These are phyloP conservation scores for Escarpia spicata DNA, from an alignment of 2,888 invertebrate species.

Conservation along the genomic window DNA sequence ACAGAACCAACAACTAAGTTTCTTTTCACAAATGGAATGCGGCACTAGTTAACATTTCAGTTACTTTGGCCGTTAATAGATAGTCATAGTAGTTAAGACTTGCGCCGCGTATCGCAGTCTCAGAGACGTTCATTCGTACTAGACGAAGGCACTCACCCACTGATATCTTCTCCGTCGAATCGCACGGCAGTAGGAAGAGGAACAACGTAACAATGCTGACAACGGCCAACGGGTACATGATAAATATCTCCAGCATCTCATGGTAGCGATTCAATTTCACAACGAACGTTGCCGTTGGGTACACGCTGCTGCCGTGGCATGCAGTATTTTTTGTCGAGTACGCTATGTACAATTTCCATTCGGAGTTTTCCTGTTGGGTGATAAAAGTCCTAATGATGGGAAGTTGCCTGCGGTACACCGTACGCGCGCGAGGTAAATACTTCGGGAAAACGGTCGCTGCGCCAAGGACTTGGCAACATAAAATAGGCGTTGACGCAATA, in stretches of 20 bases:
- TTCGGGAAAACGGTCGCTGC: too few species aligned
- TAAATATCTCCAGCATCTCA: neutral
- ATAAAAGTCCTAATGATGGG: too few species aligned
- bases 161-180: constrained; percentile 61
- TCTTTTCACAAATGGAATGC: too few species aligned
- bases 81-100: too few species aligned
- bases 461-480: too few species aligned
- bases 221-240: neutral
- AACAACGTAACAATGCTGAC: constrained; percentile 55
- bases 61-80: too few species aligned
- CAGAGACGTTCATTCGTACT: neutral
- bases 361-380: neutral
- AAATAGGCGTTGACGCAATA: too few species aligned
- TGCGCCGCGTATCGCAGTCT: neutral
- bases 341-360: neutral
- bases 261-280: neutral
- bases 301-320: neutral
- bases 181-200: constrained; percentile 62
- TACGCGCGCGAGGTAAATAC: too few species aligned
- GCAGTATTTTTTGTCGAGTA: neutral
- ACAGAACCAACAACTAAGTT: too few species aligned
- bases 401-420: too few species aligned
- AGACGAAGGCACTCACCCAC: neutral
- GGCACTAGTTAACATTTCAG: too few species aligned
- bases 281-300: neutral